Conservation (phyloP, 1,140 invertebrate species). For the Chrysopa pallens region DNA sequence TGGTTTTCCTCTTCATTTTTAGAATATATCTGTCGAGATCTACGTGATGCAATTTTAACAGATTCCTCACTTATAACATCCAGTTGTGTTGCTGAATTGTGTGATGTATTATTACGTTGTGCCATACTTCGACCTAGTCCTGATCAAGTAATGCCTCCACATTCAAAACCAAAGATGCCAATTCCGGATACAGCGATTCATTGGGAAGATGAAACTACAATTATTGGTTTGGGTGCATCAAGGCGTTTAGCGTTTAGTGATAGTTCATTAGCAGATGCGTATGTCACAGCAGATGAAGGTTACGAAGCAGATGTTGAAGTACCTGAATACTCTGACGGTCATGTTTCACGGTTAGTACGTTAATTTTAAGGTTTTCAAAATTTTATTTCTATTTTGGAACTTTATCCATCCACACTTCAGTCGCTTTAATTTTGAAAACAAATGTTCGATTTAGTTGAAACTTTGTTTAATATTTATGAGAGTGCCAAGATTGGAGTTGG, state of each 20-base stretch:
- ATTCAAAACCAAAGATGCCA: slow-evolving; percentile 23
- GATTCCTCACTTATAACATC: background rate
- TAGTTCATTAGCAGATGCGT: slow-evolving; percentile 12
- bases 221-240: background rate
- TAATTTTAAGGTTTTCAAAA: too few relatives aligned
- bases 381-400: too few relatives aligned
- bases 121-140: slow-evolving; percentile 18
- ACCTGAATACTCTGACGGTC: slow-evolving; percentile 14
- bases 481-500: too few relatives aligned
- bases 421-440: too few relatives aligned
- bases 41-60: background rate
- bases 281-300: slow-evolving; percentile 38
- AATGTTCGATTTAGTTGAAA: too few relatives aligned
- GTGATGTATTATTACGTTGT: slow-evolving; percentile 27
- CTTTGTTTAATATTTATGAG: too few relatives aligned
- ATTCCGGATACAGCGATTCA: slow-evolving; percentile 3
- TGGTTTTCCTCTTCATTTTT: background rate
- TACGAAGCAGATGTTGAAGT: slow-evolving; percentile 30
- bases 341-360: slow-evolving; percentile 10
- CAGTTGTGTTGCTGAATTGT: slow-evolving; percentile 11
- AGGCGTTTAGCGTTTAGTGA: background rate
- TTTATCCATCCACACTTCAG: too few relatives aligned
- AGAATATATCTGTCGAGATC: slow-evolving; percentile 2
- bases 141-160: slow-evolving; percentile 20
- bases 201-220: background rate